phyloP scores from a whole-genome alignment of 2,797 vertebrate species.

The Hoplostethus atlanticus region DNA sequence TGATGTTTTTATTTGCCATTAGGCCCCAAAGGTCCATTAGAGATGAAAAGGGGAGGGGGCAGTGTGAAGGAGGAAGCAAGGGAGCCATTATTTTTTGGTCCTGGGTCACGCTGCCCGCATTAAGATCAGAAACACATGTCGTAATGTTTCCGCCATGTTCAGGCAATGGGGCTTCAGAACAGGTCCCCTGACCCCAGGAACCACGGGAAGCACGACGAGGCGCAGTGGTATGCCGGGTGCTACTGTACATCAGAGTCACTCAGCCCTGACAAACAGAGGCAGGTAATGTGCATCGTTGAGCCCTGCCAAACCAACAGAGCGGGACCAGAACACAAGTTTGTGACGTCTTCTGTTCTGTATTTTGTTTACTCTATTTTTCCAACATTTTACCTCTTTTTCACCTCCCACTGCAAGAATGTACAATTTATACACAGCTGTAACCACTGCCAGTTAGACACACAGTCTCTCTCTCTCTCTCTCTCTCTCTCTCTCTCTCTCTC shows the following conservation, averaged over 20 bases:
- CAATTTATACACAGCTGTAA: not conserved
- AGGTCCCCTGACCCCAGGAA: constrained; percentile 12
- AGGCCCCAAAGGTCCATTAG: constrained; percentile 31
- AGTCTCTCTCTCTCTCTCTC: not conserved
- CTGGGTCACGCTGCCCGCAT: constrained; percentile 10
- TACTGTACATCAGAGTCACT: constrained; percentile 24
- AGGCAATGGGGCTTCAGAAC: not conserved
- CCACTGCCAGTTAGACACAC: not conserved
- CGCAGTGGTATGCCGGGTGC: not conserved
- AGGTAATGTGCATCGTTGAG: constrained; percentile 5
- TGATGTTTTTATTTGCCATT: constrained; percentile 52
- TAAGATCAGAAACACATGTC: constrained; percentile 53
- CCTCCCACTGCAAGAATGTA: not conserved
- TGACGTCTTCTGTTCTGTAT: not conserved
- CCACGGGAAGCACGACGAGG: constrained; percentile 27
- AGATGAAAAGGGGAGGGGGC: constrained; percentile 3
- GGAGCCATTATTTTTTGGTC: constrained; percentile 16
- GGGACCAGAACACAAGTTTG: constrained; percentile 8
- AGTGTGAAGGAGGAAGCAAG: not conserved
- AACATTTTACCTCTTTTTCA: constrained; percentile 5
- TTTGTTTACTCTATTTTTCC: constrained; percentile 3
- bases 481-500: not conserved
- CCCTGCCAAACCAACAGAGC: constrained; percentile 12
- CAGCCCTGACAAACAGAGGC: not conserved
- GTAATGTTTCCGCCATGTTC: constrained; percentile 21